Conservation (phyloP, 2,888 invertebrate species). For the Agapostemon virescens region DNA sequence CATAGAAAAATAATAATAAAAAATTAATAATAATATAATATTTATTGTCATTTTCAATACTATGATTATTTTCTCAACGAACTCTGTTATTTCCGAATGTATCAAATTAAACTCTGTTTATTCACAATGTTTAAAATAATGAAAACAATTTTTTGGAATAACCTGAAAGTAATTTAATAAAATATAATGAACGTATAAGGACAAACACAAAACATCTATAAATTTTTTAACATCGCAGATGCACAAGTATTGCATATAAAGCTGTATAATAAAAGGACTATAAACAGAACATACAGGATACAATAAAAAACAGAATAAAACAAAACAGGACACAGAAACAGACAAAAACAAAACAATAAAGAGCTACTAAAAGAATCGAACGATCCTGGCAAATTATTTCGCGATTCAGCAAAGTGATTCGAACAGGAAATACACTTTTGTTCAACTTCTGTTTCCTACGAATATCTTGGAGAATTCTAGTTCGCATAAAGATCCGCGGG, state of each 20-base stretch:
- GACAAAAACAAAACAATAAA: too few species aligned
- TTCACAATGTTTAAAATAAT: too few species aligned
- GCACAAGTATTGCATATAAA: not conserved
- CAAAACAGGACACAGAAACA: not conserved
- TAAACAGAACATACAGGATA: not conserved
- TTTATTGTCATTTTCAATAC: too few species aligned
- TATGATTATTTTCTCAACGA: too few species aligned
- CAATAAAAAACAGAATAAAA: not conserved
- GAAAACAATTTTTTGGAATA: not conserved
- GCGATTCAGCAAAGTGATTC: too few species aligned
- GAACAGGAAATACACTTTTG: not conserved
- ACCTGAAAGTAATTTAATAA: not conserved
- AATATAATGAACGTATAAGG: not conserved
- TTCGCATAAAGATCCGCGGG: not conserved
- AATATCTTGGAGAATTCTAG: not conserved
- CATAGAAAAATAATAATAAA: too few species aligned
- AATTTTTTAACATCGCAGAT: not conserved
- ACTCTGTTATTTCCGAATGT: not conserved
- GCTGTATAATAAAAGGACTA: not conserved
- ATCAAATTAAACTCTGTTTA: not conserved
- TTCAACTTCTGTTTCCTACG: not conserved
- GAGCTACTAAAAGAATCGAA: too few species aligned
- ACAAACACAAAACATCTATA: not conserved
- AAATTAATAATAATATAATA: too few species aligned
- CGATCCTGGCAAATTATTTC: too few species aligned